Conservation (phyloP, 2,797 vertebrate genomes). For the Liasis olivaceus region DNA sequence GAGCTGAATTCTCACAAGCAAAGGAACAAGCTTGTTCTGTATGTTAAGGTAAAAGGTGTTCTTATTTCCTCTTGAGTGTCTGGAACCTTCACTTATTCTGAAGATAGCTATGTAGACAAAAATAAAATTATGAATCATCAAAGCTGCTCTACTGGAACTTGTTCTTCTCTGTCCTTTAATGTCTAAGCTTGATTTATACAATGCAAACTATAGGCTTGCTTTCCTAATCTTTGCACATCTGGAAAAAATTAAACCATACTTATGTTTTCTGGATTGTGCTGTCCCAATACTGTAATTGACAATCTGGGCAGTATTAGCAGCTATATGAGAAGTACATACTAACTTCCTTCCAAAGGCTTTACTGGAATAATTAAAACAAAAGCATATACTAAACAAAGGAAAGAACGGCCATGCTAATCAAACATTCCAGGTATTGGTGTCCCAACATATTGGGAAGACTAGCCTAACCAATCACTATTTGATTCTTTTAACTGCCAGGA, state of each 20-base stretch:
- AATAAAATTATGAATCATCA: slow-evolving; percentile 7
- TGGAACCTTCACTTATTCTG: background rate
- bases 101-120: background rate
- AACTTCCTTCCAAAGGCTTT: background rate
- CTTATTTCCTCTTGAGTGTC: background rate
- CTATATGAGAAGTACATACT: background rate
- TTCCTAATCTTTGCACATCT: background rate
- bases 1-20: background rate
- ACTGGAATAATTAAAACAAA: background rate
- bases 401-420: background rate
- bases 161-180: background rate
- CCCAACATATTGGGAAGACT: background rate
- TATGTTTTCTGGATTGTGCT: background rate
- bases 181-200: background rate
- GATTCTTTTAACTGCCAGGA: background rate
- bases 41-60: background rate
- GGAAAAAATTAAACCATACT: background rate
- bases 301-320: background rate
- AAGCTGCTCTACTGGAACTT: background rate
- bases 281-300: background rate
- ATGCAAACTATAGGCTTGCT: background rate
- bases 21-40: background rate
- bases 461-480: background rate
- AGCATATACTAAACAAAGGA: background rate
- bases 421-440: background rate